Base-by-base conservation (phyloP, 2,113 vertebrate genomes). In the Clarias macrocephalus region DNA sequence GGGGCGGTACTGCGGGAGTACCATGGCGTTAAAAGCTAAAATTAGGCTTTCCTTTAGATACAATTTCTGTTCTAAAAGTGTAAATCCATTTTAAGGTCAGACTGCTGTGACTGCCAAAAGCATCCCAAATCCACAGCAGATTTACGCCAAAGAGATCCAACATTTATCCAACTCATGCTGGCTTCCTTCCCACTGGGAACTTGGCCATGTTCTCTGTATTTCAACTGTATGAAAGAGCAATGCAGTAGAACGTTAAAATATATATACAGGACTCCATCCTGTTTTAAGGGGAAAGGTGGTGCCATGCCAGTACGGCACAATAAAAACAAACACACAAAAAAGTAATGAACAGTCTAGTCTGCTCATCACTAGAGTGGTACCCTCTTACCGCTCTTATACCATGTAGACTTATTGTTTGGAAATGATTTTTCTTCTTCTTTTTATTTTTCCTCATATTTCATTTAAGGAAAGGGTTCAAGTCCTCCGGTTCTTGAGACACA, bases 31-130 rank as follows among this genome's bases (percentile, higher is more conserved):
- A 86, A 88, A 77, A 72, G 65, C 56, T 82, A 82, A 86, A 86
- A 80, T 54, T 72, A 81, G 66, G 5, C 79, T 66, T 70, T 86
- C 52, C 54, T 86, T 86, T 73, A 72, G 85, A 86, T 81, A 86
- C 13, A 80, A 80, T 80, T 66, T 56, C 52, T 52, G 62, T 56
- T 86, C 52, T 76, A 86, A 86, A 85, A 86, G 84, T 60, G 56
- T 86, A 86, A 86, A 86, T 87, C 84, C 84, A 86, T 88, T 83
- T 86, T 82, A 83, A 86, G 88, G 54, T 62, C 79, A 73, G 85
- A 82, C 80, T 19, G 66, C 63, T 52, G 25, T 54, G 54, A 54
- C 63, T 89, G 84, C 54, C 88, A 86, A 83, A n/a, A 86, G 25
- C 62, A 70, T 75, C 72, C 68, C 63, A 68, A 57, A 70, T 59